Evolutionary conservation across 2,113 vertebrate species (phyloP), one percentile per base, ranked within the genome.

Genomic region (Apaloderma vittatum): DNA sequence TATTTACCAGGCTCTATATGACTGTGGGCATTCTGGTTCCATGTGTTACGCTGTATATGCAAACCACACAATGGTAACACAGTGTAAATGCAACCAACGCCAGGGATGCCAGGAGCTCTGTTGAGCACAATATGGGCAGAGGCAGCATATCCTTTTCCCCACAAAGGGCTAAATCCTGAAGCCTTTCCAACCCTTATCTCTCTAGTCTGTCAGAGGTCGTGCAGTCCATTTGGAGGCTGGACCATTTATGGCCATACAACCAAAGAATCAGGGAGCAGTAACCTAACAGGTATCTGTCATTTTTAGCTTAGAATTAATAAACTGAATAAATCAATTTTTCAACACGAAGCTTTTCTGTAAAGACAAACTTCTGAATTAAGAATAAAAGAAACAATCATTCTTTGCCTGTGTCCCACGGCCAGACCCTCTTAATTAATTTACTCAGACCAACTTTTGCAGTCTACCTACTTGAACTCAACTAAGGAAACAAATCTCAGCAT

Each of bases 11-110:
- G 26, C 6, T 62, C 7, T 61, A 67, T 46, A 34, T 20, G 48
- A 67, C 46, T 4, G 1, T 8, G 21, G 43, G 30, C 46, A 32
- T 75, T 45, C 57, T 71, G 34, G 16, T 75, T 40, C 63, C 24
- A 12, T 1, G 9, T 1, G 0, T 8, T 27, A 5, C 8, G 18
- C 48, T 1, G 0, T 62, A 14, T 11, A 61, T 12, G 34, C 51
- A 43, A 19, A 30, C 8, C 0, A 0, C 23, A 17, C 54, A 61
- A 59, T 0, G 0, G 27, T 11, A 66, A 61, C 15, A 2, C 27
- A 30, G 7, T 36, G 34, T 43, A 29, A 74, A 51, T 2, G 21
- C 13, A 16, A 29, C 46, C 40, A 34, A 34, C 29, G 58, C 52
- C 48, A 46, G 36, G 27, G 29, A 21, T 12, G 6, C 54, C 71